Percentiles rank a stretch among this genome's conserved stretches.
Conservation (phyloP, 2,113 vertebrate species). For the Syrmaticus mikado region DNA sequence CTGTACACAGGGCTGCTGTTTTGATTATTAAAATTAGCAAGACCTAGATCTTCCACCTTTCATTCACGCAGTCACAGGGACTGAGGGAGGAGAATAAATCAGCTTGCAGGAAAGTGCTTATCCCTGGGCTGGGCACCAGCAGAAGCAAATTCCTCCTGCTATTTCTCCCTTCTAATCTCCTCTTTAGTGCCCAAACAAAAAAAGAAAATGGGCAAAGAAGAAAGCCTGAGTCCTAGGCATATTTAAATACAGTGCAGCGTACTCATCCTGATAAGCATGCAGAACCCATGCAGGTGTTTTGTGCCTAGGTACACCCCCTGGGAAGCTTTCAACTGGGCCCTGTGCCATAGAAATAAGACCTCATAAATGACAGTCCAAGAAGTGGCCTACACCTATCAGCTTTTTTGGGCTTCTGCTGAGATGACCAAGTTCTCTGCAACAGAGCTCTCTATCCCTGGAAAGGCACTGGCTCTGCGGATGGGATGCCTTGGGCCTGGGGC, state of each 20-base stretch:
- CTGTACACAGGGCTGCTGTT: not conserved
- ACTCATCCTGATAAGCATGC: not conserved
- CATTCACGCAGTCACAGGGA: fast-evolving
- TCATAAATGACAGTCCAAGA: not conserved
- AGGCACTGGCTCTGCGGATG: not conserved
- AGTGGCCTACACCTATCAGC: not conserved
- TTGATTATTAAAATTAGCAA: not conserved
- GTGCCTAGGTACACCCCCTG: not conserved
- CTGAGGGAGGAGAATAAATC: not conserved
- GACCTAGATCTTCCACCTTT: not conserved
- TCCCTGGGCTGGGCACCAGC: not conserved
- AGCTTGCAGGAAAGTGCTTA: not conserved
- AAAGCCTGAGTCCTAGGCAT: not conserved
- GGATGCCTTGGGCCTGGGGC: fast-evolving
- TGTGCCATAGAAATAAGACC: not conserved
- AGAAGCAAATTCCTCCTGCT: not conserved
- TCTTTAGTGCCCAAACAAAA: not conserved
- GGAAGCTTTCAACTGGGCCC: not conserved
- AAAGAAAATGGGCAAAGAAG: not conserved
- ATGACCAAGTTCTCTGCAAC: fast-evolving
- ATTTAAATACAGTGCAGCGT: not conserved
- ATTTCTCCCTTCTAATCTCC: not conserved
- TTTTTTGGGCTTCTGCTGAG: not conserved
- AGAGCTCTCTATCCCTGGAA: fast-evolving
- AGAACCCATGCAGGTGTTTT: not conserved